A percentile compares a stretch with the other conserved stretches of the same genome.
phyloP scores from a whole-genome alignment of 2,113 vertebrate genomes.

The Rafetus swinhoei region DNA sequence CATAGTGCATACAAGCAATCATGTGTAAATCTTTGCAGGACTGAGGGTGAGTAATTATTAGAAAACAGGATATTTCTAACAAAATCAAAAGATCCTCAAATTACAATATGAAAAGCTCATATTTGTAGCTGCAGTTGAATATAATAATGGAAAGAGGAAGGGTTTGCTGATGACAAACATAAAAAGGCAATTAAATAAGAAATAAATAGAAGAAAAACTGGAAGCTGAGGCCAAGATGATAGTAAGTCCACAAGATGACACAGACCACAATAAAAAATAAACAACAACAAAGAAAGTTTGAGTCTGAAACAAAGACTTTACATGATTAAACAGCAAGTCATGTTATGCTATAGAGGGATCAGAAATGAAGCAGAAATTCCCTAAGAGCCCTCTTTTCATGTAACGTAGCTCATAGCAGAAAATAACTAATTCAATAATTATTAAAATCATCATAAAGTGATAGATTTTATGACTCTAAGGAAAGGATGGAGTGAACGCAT shows the following conservation, averaged over 20 bases:
- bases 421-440: not conserved
- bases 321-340: not conserved
- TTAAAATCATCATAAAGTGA: not conserved
- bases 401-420: not conserved
- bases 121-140: not conserved
- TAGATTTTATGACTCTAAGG: not conserved
- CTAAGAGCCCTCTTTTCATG: not conserved
- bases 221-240: no score
- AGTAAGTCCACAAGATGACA: not conserved
- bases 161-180: not conserved
- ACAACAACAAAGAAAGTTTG: not conserved
- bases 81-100: not conserved
- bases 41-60: not conserved
- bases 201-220: not conserved
- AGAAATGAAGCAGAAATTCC: not conserved
- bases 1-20: not conserved
- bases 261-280: not conserved
- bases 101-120: not conserved
- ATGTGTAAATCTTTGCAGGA: not conserved
- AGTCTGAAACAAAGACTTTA: not conserved
- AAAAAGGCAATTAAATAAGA: not conserved
- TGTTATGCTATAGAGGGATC: not conserved
- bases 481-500: not conserved
- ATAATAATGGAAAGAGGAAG: not conserved
- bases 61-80: not conserved